Percentiles rank a stretch among this genome's conserved stretches.
phyloP scores from a whole-genome alignment of 2,888 invertebrate species.

The Ptychoptera albimana region DNA sequence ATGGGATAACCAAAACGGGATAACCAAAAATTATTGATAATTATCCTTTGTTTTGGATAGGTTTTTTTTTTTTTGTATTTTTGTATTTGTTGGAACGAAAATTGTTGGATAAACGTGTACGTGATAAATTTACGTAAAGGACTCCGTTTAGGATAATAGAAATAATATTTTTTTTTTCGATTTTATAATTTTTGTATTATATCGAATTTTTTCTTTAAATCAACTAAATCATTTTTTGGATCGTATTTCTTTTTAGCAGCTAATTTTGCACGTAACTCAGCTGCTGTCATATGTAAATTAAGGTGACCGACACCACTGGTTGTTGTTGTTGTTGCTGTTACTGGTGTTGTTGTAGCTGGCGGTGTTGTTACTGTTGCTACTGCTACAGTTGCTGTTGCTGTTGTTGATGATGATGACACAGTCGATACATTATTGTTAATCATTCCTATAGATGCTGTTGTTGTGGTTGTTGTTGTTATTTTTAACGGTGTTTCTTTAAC shows the following conservation, averaged over 20 bases:
- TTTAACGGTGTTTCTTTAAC: background rate
- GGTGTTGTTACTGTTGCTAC: background rate
- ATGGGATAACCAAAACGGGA: no score
- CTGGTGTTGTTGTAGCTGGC: background rate
- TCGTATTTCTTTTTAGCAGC: slow-evolving; percentile 77
- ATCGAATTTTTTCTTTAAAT: slow-evolving; percentile 84
- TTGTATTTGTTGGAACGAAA: no score
- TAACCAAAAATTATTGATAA: no score
- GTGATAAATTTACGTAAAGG: no score
- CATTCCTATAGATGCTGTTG: slow-evolving; percentile 1
- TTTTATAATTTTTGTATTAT: slow-evolving; percentile 79
- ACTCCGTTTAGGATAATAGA: no score
- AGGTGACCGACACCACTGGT: slow-evolving; percentile 22
- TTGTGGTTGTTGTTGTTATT: slow-evolving; percentile 3
- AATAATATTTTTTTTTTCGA: background rate
- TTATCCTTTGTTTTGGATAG: no score
- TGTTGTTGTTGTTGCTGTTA: background rate
- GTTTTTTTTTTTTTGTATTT: no score
- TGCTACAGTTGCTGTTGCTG: slow-evolving; percentile 1
- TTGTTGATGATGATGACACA: slow-evolving; percentile 5
- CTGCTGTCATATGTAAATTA: slow-evolving; percentile 82
- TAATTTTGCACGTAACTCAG: slow-evolving; percentile 73
- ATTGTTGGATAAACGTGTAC: no score
- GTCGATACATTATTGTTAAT: background rate
- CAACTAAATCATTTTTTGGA: slow-evolving; percentile 78